Conservation (phyloP, 2,888 invertebrate genomes). For the Hypomecis punctinalis region DNA sequence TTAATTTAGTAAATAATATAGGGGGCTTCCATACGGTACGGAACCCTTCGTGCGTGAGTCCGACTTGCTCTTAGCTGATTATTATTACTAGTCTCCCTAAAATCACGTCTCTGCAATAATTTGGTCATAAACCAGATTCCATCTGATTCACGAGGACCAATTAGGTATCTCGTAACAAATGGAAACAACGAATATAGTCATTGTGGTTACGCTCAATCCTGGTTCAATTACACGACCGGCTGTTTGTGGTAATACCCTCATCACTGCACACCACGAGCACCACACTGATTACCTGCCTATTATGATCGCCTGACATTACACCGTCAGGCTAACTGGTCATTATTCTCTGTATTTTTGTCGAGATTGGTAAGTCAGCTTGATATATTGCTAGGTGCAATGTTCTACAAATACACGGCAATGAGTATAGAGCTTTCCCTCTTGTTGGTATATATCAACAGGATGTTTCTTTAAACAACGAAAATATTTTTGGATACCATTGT, state of each 20-base stretch:
- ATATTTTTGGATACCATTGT: too few relatives aligned
- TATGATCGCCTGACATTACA: slow-evolving; percentile 21
- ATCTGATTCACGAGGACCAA: slow-evolving; percentile 20
- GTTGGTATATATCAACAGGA: too few relatives aligned
- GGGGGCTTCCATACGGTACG: too few relatives aligned
- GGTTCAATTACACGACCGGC: slow-evolving; percentile 34
- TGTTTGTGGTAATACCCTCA: slow-evolving; percentile 36
- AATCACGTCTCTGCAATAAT: slow-evolving; percentile 4
- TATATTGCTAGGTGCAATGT: slow-evolving; percentile 16
- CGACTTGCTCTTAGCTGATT: too few relatives aligned
- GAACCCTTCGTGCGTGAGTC: too few relatives aligned
- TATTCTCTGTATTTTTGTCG: slow-evolving; percentile 21
- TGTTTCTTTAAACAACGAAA: too few relatives aligned
- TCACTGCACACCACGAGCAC: slow-evolving; percentile 6
- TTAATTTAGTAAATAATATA: too few relatives aligned
- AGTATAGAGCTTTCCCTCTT: too few relatives aligned
- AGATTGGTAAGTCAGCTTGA: slow-evolving; percentile 13
- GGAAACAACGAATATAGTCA: slow-evolving; percentile 22
- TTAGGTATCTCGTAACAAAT: slow-evolving; percentile 30
- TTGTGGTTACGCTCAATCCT: slow-evolving; percentile 32
- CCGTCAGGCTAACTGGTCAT: slow-evolving; percentile 22
- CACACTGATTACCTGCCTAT: slow-evolving; percentile 17
- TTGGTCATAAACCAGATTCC: slow-evolving; percentile 15
- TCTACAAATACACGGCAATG: background rate
- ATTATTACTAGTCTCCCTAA: background rate